A percentile compares a stretch with the other conserved stretches of the same genome.
phyloP scores from a whole-genome alignment of 2,888 invertebrate species.

The Panopea generosa region DNA sequence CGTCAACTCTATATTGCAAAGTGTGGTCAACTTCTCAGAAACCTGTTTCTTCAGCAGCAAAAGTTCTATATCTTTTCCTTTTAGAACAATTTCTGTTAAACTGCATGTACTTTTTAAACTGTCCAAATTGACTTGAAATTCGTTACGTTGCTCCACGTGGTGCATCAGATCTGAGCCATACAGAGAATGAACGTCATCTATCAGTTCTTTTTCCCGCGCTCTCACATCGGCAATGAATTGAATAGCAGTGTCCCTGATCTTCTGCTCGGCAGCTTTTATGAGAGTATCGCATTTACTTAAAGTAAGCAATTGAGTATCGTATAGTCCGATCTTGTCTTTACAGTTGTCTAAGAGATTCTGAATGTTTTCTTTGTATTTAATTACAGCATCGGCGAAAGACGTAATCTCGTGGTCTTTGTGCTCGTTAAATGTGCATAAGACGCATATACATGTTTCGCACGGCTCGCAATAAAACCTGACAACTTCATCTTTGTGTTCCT shows the following conservation, averaged over 20 bases:
- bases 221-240: constrained; percentile 84
- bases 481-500: constrained; percentile 84
- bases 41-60: constrained; percentile 85
- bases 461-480: constrained; percentile 85
- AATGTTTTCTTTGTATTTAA: constrained; percentile 84
- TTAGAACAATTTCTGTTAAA: constrained; percentile 85
- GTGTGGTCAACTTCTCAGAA: constrained; percentile 83
- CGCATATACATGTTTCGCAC: constrained; percentile 85
- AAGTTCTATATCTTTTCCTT: constrained; percentile 85
- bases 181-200: constrained; percentile 83
- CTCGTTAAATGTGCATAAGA: constrained; percentile 85
- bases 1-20: constrained; percentile 80
- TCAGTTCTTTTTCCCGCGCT: constrained; percentile 82
- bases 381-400: constrained; percentile 83
- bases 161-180: constrained; percentile 84
- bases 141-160: constrained; percentile 80
- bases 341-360: constrained; percentile 80
- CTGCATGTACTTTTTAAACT: constrained; percentile 84
- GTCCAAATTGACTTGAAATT: constrained; percentile 82
- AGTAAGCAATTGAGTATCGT: constrained; percentile 80
- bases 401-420: constrained; percentile 84
- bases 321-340: constrained; percentile 81
- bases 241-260: constrained; percentile 83
- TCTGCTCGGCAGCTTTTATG: constrained; percentile 83
- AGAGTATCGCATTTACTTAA: constrained; percentile 81